These are phyloP conservation scores for Agelastica alni DNA, from an alignment of 2,888 invertebrate species.

Conservation along the genomic window DNA sequence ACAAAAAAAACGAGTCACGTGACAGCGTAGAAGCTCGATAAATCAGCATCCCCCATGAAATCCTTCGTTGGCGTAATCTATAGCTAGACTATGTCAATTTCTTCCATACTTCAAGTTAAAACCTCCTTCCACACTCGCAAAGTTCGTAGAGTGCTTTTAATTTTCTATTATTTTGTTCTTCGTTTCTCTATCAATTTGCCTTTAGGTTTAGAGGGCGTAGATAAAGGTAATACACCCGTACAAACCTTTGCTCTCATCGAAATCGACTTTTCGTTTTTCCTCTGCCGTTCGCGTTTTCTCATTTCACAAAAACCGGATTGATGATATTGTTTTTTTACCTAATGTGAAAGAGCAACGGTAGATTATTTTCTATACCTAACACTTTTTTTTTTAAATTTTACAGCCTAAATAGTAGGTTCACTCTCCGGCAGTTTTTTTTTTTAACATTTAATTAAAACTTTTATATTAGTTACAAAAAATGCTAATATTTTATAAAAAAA, in stretches of 20 bases:
- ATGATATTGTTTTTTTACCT: too few species aligned
- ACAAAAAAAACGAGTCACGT: conserved; percentile 24
- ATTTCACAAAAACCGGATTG: too few species aligned
- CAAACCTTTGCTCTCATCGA: conserved; percentile 16
- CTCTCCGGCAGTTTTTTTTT: too few species aligned
- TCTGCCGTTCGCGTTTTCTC: too few species aligned
- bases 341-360: too few species aligned
- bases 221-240: conserved; percentile 19
- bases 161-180: conserved; percentile 33
- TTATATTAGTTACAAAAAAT: too few species aligned
- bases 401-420: too few species aligned
- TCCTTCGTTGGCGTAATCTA: conserved; percentile 49
- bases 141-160: conserved; percentile 39
- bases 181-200: conserved; percentile 28
- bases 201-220: conserved; percentile 17
- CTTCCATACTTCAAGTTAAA: conserved; percentile 36
- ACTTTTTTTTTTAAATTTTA: too few species aligned
- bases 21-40: conserved; percentile 46
- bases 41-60: conserved; percentile 54
- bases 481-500: too few species aligned
- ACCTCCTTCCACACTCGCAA: conserved; percentile 32
- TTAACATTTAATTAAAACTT: too few species aligned
- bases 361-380: too few species aligned
- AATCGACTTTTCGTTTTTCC: conserved; percentile 10
- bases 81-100: conserved; percentile 42